Evolutionary conservation across 2,888 invertebrate species (phyloP), one percentile per base, ranked within the genome.

Genomic region (Drosophila yooni): DNA sequence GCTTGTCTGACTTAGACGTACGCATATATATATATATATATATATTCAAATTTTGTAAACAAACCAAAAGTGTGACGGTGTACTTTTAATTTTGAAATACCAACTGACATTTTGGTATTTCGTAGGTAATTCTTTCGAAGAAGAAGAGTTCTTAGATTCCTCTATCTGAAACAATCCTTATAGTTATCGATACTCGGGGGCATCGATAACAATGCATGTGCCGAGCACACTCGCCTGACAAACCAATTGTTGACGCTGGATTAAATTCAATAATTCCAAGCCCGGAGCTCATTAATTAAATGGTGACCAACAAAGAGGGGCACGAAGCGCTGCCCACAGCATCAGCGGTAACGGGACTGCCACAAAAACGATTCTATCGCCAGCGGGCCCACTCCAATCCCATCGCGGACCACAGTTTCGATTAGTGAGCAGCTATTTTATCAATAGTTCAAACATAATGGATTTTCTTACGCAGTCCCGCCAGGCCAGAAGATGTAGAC

Each of bases 301-400:
- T 77, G 78, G 77, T 69, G 33, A 65, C 74, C 29, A 66, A 78
- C 8, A 67, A 57, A 57, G 8, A 71, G 43, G 65, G 72, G n/a
- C 46, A 29, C 13, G 76, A 74, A 36, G 71, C 34, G 21, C 65
- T 74, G 36, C 40, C 54, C 13, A 46, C 62, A 18, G 76, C 82
- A 1, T 79, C 90, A 18, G 82, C 86, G 54, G 93, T 97, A 60
- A 77, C 90, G 0, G 89, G 90, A 50, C 93, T 97, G 66, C 99
- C 99, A 0, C 99, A 99, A 92, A 99, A 99, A 93, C 97, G 97
- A 87, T 98, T 95, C 94, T 99, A 99, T 91, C 95, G 99, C 36
- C 99, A 99, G 94, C 94, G 99, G 82, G 99, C 99, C 3, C 99
- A 99, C 94, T 98, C 99, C 25, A 99, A 99, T 94, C 99, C 99